A percentile compares a stretch with the other conserved stretches of the same genome.
Conservation (phyloP, 1,140 invertebrate species). For the Zaprionus ornatus region DNA sequence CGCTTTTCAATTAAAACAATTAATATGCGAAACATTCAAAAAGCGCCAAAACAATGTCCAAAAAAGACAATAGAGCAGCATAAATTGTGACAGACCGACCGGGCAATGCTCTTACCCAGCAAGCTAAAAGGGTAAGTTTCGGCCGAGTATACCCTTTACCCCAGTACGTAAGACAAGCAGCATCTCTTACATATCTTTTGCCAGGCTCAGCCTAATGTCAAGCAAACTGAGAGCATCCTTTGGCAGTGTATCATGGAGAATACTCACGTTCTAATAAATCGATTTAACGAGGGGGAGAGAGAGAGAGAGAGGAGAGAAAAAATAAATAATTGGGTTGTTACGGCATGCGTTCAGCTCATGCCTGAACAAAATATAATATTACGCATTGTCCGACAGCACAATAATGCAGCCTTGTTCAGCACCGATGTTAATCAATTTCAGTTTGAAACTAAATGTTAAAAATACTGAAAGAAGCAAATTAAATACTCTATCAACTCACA, state of each 20-base stretch:
- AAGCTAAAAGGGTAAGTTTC: not conserved
- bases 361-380: not conserved
- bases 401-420: not conserved
- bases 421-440: slow-evolving; percentile 1
- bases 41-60: slow-evolving; percentile 10
- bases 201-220: too few relatives aligned
- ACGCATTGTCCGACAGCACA: not conserved
- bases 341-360: not conserved
- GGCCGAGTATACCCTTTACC: not conserved
- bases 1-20: slow-evolving; percentile 61
- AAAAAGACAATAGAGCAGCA: not conserved
- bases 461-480: not conserved
- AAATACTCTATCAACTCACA: too few relatives aligned
- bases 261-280: not conserved
- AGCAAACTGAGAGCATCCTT: too few relatives aligned
- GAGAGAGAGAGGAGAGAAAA: not conserved
- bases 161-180: not conserved
- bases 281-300: not conserved
- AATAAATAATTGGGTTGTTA: slow-evolving; percentile 16
- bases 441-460: not conserved
- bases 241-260: not conserved
- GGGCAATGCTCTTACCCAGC: not conserved
- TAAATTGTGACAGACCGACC: not conserved
- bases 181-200: not conserved
- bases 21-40: slow-evolving; percentile 44